A percentile compares a stretch with the other conserved stretches of the same genome.
phyloP scores from a whole-genome alignment of 1,140 invertebrate genomes.

The Schlechtendalia chinensis region DNA sequence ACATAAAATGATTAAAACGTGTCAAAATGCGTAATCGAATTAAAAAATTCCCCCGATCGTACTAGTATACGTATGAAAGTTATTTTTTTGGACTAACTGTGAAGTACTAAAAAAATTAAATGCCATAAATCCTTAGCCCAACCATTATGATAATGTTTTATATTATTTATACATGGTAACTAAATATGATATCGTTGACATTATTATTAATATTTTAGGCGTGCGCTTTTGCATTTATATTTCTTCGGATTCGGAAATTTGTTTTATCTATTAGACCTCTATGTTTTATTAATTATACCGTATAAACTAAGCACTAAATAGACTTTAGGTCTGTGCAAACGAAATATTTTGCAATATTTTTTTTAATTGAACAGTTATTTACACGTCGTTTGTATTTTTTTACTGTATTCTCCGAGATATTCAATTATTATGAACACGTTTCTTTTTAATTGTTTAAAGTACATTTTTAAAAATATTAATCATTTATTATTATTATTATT shows the following conservation, averaged over 20 bases:
- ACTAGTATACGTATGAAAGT: too few relatives aligned
- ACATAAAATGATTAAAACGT: too few relatives aligned
- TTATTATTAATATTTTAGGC: too few relatives aligned
- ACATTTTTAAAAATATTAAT: background rate
- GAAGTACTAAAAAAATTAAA: too few relatives aligned
- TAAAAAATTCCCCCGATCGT: too few relatives aligned
- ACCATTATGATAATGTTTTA: too few relatives aligned
- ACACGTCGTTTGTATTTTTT: background rate
- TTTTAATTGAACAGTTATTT: slow-evolving; percentile 13
- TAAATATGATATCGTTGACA: too few relatives aligned
- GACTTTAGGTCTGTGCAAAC: background rate
- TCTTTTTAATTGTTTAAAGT: background rate
- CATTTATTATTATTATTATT: slow-evolving; percentile 2
- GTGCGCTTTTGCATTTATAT: background rate
- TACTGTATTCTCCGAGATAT: slow-evolving; percentile 6
- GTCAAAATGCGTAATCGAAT: too few relatives aligned
- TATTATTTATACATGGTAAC: too few relatives aligned
- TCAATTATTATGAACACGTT: slow-evolving; percentile 13
- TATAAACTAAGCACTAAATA: background rate
- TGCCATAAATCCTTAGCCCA: too few relatives aligned
- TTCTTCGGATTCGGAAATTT: background rate
- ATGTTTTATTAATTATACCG: background rate
- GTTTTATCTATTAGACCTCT: background rate
- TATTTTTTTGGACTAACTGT: too few relatives aligned
- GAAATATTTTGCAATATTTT: background rate